Evolutionary conservation across 2,888 invertebrate species (phyloP).

Genomic region (Trisateles emortualis): DNA sequence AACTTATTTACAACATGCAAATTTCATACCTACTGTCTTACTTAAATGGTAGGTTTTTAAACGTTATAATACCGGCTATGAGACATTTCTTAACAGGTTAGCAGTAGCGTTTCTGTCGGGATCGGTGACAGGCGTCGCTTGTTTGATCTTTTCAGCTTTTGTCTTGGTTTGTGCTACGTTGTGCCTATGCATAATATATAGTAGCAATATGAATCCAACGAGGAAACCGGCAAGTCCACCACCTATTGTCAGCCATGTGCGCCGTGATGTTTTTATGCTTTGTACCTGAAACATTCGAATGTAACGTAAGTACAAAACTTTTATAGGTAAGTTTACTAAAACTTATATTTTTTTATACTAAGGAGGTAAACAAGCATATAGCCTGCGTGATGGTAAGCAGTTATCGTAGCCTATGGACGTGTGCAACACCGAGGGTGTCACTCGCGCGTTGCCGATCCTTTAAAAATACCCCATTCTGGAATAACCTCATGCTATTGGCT

Average conservation of each 20-base stretch:
- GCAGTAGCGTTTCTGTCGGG: constrained; percentile 66
- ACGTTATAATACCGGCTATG: no score
- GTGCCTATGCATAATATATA: constrained; percentile 81
- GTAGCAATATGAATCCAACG: constrained; percentile 76
- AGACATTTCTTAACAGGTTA: constrained; percentile 62
- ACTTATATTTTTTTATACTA: no score
- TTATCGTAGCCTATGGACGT: no score
- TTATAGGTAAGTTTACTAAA: no score
- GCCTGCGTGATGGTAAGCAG: no score
- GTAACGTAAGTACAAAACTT: background rate
- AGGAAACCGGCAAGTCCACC: constrained; percentile 80
- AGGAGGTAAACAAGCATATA: no score
- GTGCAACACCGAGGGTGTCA: no score
- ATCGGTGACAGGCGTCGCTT: constrained; percentile 55
- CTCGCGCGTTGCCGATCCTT: no score
- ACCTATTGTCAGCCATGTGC: constrained; percentile 80
- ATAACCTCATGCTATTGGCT: no score
- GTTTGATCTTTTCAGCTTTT: constrained; percentile 63
- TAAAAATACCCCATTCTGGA: no score
- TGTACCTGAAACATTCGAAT: constrained; percentile 58
- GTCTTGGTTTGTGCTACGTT: constrained; percentile 79
- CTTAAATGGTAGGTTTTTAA: background rate
- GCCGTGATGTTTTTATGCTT: constrained; percentile 62
- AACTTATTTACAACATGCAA: background rate
- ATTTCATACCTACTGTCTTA: background rate